Conservation (phyloP, 2,113 vertebrate species). For the Indicator indicator region DNA sequence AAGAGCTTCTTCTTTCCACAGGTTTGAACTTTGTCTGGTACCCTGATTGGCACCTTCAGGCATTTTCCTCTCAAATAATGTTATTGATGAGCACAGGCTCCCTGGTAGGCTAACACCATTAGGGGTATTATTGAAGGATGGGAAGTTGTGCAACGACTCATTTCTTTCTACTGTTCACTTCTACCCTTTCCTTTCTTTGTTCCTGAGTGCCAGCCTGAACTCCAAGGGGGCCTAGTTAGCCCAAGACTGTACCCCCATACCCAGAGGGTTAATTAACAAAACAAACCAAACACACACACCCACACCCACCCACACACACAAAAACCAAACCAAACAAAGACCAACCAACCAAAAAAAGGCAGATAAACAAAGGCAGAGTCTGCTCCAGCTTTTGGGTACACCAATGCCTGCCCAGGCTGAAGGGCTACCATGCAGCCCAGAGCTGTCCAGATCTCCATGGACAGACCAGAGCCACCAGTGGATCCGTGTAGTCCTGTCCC, state of each 20-base stretch:
- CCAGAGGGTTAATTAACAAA: not conserved
- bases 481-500: no score
- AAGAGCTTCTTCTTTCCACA: not conserved
- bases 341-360: not conserved
- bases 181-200: not conserved
- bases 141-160: not conserved
- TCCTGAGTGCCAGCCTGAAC: not conserved
- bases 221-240: not conserved
- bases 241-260: not conserved
- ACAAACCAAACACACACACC: no score
- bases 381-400: not conserved
- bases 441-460: fast-evolving
- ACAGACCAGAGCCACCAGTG: not conserved
- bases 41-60: not conserved
- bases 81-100: not conserved
- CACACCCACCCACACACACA: no score
- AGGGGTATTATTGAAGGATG: not conserved
- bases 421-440: not conserved
- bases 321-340: not conserved
- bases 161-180: not conserved
- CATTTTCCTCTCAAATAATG: not conserved
- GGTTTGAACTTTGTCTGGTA: not conserved
- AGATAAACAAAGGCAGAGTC: not conserved
- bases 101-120: not conserved
- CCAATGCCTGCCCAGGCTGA: not conserved